These are phyloP conservation scores for Noctilio leporinus DNA, from an alignment of 2,113 vertebrate genomes.

Conservation along the genomic window DNA sequence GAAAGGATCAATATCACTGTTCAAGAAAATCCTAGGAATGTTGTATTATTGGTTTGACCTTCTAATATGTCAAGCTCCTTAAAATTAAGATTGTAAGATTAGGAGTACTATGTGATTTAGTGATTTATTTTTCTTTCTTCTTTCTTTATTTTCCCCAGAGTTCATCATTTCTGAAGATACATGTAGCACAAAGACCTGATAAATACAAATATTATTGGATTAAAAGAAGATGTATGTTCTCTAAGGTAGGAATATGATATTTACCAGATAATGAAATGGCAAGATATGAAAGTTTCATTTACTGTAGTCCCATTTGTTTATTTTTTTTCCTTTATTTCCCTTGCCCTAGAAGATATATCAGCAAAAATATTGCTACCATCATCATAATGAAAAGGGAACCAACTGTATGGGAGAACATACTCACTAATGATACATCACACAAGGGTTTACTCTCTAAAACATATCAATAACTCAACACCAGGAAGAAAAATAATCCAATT, in stretches of 20 bases:
- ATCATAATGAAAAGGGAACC: too few species aligned
- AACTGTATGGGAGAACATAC: too few species aligned
- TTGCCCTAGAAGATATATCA: too few species aligned
- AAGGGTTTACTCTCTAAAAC: too few species aligned
- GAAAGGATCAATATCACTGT: not conserved
- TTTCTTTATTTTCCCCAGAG: not conserved
- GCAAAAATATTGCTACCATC: too few species aligned
- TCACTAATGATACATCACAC: too few species aligned
- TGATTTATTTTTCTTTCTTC: not conserved
- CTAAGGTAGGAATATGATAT: not conserved
- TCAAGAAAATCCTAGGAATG: not conserved
- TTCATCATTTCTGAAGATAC: not conserved
- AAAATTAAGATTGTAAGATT: not conserved
- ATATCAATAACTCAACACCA: too few species aligned
- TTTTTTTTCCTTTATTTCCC: too few species aligned
- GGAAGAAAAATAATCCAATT: too few species aligned
- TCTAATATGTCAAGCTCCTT: not conserved
- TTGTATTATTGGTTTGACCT: not conserved
- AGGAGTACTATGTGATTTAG: not conserved
- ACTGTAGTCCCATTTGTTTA: too few species aligned
- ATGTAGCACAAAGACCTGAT: not conserved
- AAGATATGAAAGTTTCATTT: constrained; percentile 5
- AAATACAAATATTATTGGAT: not conserved
- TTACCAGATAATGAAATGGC: not conserved
- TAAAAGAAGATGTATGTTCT: not conserved